Percentiles rank a stretch among this genome's conserved stretches.
Evolutionary conservation across 92 coral and sea anemone genomes (phyloP).

Genomic region (Diadumene lineata): DNA sequence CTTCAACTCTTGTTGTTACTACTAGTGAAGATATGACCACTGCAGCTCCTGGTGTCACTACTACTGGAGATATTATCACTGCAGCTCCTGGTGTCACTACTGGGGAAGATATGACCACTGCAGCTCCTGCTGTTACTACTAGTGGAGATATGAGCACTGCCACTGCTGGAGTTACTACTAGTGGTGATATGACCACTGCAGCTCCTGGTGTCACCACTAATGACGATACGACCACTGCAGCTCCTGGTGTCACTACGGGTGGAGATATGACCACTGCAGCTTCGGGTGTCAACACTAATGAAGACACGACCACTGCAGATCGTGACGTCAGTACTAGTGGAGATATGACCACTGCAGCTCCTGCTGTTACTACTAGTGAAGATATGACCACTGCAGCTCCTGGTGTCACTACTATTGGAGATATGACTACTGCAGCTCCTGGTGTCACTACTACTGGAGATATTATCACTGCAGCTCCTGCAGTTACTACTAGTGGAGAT

Average conservation of each 20-base stretch:
- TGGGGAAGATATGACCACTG: background rate
- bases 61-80: background rate
- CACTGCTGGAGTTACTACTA: background rate
- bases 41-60: background rate
- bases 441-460: background rate
- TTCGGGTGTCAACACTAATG: background rate
- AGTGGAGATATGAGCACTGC: background rate
- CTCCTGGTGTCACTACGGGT: background rate
- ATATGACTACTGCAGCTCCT: background rate
- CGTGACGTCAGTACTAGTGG: background rate
- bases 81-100: constrained; percentile 1
- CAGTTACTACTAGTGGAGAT: background rate
- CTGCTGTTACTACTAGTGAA: too few relatives aligned
- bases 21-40: background rate
- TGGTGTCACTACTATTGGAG: background rate
- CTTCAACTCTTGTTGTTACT: background rate
- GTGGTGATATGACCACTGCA: background rate
- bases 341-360: background rate
- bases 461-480: constrained; percentile 13
- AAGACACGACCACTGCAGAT: background rate
- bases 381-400: constrained; percentile 5
- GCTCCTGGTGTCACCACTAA: background rate
- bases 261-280: background rate
- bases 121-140: background rate
- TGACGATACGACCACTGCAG: background rate